Conservation (phyloP, 2,113 vertebrate genomes). For the Calidris pugnax region DNA sequence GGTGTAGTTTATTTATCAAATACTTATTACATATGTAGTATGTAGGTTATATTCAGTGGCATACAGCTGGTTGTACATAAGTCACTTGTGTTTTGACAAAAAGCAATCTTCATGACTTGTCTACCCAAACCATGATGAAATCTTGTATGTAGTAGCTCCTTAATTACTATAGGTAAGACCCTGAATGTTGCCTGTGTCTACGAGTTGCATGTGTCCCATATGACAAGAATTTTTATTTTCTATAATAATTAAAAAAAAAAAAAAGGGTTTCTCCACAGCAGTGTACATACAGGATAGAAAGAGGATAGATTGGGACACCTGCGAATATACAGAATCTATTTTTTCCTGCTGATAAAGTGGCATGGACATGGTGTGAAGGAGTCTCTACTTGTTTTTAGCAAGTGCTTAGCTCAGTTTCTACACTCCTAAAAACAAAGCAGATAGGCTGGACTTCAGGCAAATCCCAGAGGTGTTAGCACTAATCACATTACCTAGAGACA, state of each 20-base stretch:
- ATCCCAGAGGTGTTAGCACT: not conserved
- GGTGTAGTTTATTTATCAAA: not conserved
- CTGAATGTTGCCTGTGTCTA: not conserved
- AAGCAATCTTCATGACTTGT: not conserved
- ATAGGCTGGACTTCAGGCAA: not conserved
- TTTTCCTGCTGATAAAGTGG: not conserved
- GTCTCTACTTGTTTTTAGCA: not conserved
- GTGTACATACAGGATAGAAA: not conserved
- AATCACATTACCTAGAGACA: not conserved
- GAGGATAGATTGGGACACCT: not conserved
- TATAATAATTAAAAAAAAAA: not conserved
- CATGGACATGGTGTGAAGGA: not conserved
- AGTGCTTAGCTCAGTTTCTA: not conserved
- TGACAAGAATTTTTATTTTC: not conserved
- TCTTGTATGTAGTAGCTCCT: too few species aligned
- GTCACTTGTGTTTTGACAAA: not conserved
- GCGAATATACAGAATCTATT: not conserved
- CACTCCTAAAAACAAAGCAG: not conserved
- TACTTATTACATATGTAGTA: not conserved
- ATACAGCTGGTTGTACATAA: not conserved
- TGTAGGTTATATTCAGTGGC: not conserved
- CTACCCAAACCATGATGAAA: not conserved
- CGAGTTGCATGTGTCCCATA: not conserved
- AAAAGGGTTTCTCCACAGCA: not conserved
- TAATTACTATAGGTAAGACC: too few species aligned